phyloP scores from a whole-genome alignment of 2,888 invertebrate species.

The Platycnemis pennipes region DNA sequence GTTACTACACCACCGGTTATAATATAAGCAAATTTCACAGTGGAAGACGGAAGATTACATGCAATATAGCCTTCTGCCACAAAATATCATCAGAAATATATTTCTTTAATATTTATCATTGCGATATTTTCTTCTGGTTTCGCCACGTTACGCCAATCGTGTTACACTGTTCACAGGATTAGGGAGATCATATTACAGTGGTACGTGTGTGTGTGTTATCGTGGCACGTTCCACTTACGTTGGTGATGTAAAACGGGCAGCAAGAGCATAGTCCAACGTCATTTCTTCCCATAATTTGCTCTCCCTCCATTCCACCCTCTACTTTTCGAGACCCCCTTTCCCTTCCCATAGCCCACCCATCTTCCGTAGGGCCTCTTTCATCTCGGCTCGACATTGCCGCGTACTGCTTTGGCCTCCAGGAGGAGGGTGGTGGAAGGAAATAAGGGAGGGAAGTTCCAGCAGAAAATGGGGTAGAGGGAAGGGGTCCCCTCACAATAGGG shows the following conservation, averaged over 20 bases:
- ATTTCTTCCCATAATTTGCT: not conserved
- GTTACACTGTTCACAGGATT: too few species aligned
- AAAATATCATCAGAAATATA: too few species aligned
- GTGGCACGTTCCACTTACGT: not conserved
- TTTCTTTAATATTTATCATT: too few species aligned
- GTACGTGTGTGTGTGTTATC: too few species aligned
- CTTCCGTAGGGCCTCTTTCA: conserved; percentile 69
- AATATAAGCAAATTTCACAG: too few species aligned
- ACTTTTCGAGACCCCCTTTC: not conserved
- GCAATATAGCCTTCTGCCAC: too few species aligned
- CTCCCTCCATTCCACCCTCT: not conserved
- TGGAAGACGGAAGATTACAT: too few species aligned
- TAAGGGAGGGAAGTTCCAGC: not conserved
- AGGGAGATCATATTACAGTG: too few species aligned
- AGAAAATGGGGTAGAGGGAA: not conserved
- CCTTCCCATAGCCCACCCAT: conserved; percentile 68
- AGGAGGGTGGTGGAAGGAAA: conserved; percentile 27
- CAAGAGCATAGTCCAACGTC: not conserved
- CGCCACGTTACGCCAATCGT: too few species aligned
- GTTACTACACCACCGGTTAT: too few species aligned
- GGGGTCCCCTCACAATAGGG: conserved; percentile 73
- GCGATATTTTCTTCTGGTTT: too few species aligned
- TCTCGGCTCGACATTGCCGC: conserved; percentile 70
- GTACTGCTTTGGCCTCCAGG: conserved; percentile 72
- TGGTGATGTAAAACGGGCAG: not conserved